A percentile compares a stretch with the other conserved stretches of the same genome.
Conservation (phyloP, 2,888 invertebrate species). For the Cryptocephalus moraei region DNA sequence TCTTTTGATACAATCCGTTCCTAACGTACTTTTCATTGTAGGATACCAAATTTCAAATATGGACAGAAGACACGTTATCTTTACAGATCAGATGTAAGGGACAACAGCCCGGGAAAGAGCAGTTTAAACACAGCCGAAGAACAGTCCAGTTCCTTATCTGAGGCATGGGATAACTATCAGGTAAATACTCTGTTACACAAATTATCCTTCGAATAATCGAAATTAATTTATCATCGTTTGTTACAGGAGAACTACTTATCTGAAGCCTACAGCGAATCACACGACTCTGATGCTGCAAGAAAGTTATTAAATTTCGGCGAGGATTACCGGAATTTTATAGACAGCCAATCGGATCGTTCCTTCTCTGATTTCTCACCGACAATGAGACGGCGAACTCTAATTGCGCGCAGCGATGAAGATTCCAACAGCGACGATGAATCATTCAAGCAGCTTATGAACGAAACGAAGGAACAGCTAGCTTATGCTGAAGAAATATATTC, state of each 20-base stretch:
- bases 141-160: slow-evolving; percentile 75
- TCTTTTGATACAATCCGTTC: background rate
- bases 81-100: slow-evolving; percentile 32
- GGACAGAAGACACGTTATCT: slow-evolving; percentile 41
- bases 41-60: slow-evolving; percentile 54
- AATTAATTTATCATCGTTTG: background rate
- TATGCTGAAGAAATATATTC: slow-evolving; percentile 32
- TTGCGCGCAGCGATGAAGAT: slow-evolving; percentile 22
- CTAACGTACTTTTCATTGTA: slow-evolving; percentile 13
- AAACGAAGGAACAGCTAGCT: slow-evolving; percentile 31
- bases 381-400: slow-evolving; percentile 25
- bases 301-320: slow-evolving; percentile 78
- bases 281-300: slow-evolving; percentile 76
- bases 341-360: slow-evolving; percentile 84
- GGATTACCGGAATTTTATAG: slow-evolving; percentile 80
- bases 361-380: slow-evolving; percentile 42
- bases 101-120: slow-evolving; percentile 39
- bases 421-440: slow-evolving; percentile 35
- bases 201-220: too few species aligned
- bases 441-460: slow-evolving; percentile 30
- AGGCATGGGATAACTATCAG: slow-evolving; percentile 94
- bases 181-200: slow-evolving; percentile 34
- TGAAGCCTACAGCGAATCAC: slow-evolving; percentile 80
- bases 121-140: slow-evolving; percentile 58
- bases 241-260: slow-evolving; percentile 82